Percentiles rank a stretch among this genome's conserved stretches.
These are phyloP conservation scores for Falco peregrinus DNA, from an alignment of 2,797 vertebrate species.

Conservation along the genomic window DNA sequence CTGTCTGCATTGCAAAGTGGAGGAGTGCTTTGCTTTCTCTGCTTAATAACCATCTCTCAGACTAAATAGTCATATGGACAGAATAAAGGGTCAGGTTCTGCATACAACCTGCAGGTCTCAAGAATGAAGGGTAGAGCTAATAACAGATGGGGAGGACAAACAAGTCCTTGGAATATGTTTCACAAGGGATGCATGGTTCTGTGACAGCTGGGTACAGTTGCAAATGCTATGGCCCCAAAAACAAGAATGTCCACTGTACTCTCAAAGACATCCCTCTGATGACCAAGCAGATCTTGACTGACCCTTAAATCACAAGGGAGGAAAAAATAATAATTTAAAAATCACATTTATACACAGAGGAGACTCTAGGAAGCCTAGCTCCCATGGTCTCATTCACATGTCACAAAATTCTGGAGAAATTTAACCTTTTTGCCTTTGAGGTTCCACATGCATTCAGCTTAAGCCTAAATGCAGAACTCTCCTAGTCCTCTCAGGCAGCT, in stretches of 20 bases:
- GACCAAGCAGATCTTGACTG: not conserved
- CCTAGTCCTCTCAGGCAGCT: not conserved
- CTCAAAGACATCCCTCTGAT: not conserved
- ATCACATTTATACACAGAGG: not conserved
- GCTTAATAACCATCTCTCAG: slow-evolving; percentile 25
- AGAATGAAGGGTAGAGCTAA: not conserved
- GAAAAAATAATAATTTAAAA: not conserved
- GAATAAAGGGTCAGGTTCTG: not conserved
- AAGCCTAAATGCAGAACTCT: not conserved
- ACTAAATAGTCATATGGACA: not conserved
- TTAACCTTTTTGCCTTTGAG: not conserved
- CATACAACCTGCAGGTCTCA: not conserved
- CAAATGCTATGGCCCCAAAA: not conserved
- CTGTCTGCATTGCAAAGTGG: not conserved
- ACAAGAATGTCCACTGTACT: not conserved
- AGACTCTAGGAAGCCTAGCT: not conserved
- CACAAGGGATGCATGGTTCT: not conserved
- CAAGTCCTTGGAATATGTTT: not conserved
- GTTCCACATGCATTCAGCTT: not conserved
- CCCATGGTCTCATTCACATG: not conserved
- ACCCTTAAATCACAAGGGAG: not conserved
- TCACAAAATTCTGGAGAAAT: not conserved
- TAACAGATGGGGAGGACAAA: not conserved
- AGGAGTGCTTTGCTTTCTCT: slow-evolving; percentile 24
- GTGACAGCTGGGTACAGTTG: not conserved